These are phyloP conservation scores for Calliopsis andreniformis DNA, from an alignment of 1,140 invertebrate genomes.

Conservation along the genomic window DNA sequence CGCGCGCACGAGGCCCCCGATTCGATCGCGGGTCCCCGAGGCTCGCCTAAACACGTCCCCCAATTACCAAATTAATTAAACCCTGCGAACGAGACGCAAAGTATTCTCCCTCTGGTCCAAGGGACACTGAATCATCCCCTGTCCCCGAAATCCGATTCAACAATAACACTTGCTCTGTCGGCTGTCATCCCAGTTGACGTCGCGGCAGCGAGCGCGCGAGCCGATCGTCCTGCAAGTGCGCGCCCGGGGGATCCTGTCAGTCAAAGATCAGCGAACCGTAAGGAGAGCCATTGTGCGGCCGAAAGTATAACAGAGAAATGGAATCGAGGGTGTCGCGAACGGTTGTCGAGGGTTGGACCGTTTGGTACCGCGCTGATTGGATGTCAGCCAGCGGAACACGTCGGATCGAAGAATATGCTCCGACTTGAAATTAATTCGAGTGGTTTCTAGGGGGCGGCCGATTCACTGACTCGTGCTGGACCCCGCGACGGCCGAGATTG, in stretches of 20 bases:
- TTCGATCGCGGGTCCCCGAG: background rate
- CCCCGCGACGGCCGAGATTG: background rate
- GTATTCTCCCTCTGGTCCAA: background rate
- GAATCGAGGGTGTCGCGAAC: constrained; percentile 66
- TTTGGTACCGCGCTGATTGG: constrained; percentile 76
- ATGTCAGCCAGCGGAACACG: constrained; percentile 70
- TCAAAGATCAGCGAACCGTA: constrained; percentile 78
- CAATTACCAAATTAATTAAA: constrained; percentile 49
- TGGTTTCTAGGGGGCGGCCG: constrained; percentile 72
- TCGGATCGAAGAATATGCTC: constrained; percentile 78
- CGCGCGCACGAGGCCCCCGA: background rate
- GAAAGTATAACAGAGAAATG: constrained; percentile 75
- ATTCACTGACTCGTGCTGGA: constrained; percentile 44
- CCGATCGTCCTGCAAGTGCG: constrained; percentile 42
- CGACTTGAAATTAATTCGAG: constrained; percentile 81
- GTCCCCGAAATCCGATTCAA: constrained; percentile 69
- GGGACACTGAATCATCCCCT: constrained; percentile 38
- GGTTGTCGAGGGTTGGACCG: constrained; percentile 3
- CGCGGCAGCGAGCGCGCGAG: constrained; percentile 57
- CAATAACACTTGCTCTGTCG: constrained; percentile 77
- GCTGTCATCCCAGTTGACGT: constrained; percentile 71
- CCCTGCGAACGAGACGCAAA: background rate
- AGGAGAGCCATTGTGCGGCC: constrained; percentile 75
- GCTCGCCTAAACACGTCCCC: constrained; percentile 14
- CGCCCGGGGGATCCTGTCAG: constrained; percentile 74